Evolutionary conservation across 2,797 vertebrate genomes (phyloP), one percentile per base, ranked within the genome.

Genomic region (Phoeniculus purpureus): DNA sequence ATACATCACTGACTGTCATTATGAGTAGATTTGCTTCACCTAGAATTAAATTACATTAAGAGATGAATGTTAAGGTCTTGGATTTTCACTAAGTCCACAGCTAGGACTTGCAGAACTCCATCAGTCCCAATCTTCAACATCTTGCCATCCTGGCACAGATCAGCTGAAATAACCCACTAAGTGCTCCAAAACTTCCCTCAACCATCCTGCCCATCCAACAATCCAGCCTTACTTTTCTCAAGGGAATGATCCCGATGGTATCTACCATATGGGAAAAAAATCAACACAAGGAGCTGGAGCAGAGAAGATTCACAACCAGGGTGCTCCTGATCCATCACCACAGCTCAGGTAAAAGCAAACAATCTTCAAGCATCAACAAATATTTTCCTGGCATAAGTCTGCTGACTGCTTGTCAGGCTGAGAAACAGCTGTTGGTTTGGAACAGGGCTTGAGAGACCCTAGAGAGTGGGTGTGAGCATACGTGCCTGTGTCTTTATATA

Each of bases 211-310:
- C 60, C 66, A 12, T 21, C 54, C 18, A 8, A 21, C 50, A 26
- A 19, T 10, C 58, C 20, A 23, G 32, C 74, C 74, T 48, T n/a
- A 11, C 37, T 74, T 60, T 60, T 19, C 25, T 29, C 47, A 50
- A 40, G 50, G 40, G 13, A 71, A 82, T 16, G 25, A n/a, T 72
- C 45, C 47, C 6, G 17, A 12, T 15, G 10, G 5, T 52, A n/a
- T 10, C 45, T 43, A 26, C 40, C 54, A 12, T 12, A 6, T 18
- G 29, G n/a, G 27, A 37, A 37, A 45, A 45, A 54, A 32, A 16
- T 15, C 60, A 66, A 7, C 15, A 4, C 0, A 0, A 75, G 43
- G 3, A 31, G 4, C 22, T 4, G 2, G 17, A 78, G 59, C 26
- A 32, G 48, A 55, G 48, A 4, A 3, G 72, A 56, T 87, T 61